Evolutionary conservation across 2,797 vertebrate species (phyloP), one percentile per base, ranked within the genome.

Genomic region (Eupleurogrammus muticus): DNA sequence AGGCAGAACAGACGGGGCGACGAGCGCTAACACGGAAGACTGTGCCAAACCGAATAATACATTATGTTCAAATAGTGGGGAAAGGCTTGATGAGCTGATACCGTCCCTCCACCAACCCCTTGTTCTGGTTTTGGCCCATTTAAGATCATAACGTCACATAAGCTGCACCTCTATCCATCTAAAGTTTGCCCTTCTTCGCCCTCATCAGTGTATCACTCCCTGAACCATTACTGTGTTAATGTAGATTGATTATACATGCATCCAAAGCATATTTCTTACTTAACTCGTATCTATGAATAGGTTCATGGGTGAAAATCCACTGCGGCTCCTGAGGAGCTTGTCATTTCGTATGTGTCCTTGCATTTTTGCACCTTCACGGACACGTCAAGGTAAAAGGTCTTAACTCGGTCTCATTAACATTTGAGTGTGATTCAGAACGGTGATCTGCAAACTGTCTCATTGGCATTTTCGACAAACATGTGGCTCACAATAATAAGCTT

Each of bases 381-480:
- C 66, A 40, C 24, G 23, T 64, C 9, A 5, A 66, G 70, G 63
- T 63, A 63, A 76, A 65, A 75, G 44, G 55, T 74, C n/a, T 52
- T 44, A 47, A 66, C 75, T 53, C 19, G n/a, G 47, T 46, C 48
- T 66, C 56, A 66, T 82, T 80, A 84, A 82, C 71, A 81, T 87
- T 77, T 83, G 48, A 73, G 64, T 64, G 54, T 53, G 49, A 75
- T 60, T 72, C 53, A 70, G 54, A 75, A 53, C 64, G 61, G 47
- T 66, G 53, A 79, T 78, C 70, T 66, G 71, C 69, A 72, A 75
- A 87, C 64, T 54, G 69, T 73, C 70, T 86, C 47, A 2, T 52
- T 87, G 81, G 83, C 69, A 83, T 86, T 85, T 87, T 70, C 57
- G 36, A 57, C 70, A 52, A 69, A 84, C 3, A 77, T 73, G 72